Percentiles rank a stretch among this genome's conserved stretches.
Evolutionary conservation across 2,113 vertebrate species (phyloP).

Genomic region (Smithornis capensis): DNA sequence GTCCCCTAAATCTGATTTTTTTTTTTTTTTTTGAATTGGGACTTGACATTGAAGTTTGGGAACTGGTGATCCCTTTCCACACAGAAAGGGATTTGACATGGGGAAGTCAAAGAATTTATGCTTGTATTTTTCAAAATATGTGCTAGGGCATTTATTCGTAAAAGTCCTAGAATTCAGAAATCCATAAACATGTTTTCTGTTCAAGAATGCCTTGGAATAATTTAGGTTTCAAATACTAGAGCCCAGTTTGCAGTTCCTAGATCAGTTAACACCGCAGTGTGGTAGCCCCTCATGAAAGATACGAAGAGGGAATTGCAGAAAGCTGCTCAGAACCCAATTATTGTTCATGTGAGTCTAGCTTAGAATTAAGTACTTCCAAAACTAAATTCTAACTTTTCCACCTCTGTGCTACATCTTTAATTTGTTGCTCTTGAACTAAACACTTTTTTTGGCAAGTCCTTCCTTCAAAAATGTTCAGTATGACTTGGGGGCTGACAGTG

Average conservation of each 20-base stretch:
- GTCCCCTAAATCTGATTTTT: not conserved
- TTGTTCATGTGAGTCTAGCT: not conserved
- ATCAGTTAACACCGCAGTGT: not conserved
- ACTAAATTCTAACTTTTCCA: not conserved
- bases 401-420: not conserved
- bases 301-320: not conserved
- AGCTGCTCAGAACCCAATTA: not conserved
- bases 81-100: not conserved
- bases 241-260: not conserved
- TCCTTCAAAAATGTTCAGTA: not conserved
- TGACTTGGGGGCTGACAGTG: not conserved
- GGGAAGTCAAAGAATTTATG: not conserved
- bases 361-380: not conserved
- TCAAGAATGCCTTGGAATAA: slow-evolving; percentile 8
- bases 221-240: not conserved
- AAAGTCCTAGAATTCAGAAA: slow-evolving; percentile 30
- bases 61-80: not conserved
- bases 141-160: not conserved
- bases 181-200: slow-evolving; percentile 2
- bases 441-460: not conserved
- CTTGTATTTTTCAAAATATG: not conserved
- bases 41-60: not conserved
- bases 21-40: not conserved
- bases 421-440: not conserved
- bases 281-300: not conserved